A percentile compares a stretch with the other conserved stretches of the same genome.
phyloP scores from a whole-genome alignment of 2,797 vertebrate genomes.

The Chloroceryle inda region DNA sequence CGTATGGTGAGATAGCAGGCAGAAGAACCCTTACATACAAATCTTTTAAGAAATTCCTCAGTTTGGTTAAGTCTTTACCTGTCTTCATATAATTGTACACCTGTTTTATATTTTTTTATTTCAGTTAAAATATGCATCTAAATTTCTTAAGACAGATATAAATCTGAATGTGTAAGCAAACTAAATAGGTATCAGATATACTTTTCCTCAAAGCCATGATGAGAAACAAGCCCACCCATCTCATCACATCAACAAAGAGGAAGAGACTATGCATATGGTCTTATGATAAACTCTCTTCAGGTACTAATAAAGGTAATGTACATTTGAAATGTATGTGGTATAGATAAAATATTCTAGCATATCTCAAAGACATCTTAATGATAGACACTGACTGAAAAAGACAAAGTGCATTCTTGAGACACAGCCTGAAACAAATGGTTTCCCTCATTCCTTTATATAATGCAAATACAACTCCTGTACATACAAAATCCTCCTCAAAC shows the following conservation, averaged over 20 bases:
- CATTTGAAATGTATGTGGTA: neutral
- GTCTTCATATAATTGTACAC: neutral
- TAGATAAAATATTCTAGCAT: neutral
- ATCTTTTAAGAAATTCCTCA: neutral
- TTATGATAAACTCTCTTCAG: neutral
- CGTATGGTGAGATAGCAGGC: neutral
- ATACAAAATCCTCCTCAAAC: neutral
- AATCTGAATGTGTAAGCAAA: neutral
- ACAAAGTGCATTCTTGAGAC: neutral
- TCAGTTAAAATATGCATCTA: neutral
- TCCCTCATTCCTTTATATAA: neutral
- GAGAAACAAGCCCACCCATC: neutral
- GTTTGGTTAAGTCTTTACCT: neutral
- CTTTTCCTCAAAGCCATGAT: neutral
- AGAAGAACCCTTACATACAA: neutral
- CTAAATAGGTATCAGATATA: neutral
- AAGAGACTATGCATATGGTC: rapidly evolving
- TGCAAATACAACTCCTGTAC: neutral
- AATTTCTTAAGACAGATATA: neutral
- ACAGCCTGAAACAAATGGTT: neutral
- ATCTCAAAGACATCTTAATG: neutral
- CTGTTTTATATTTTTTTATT: neutral
- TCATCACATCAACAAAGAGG: neutral
- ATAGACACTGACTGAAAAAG: neutral
- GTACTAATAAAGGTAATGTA: neutral